Evolutionary conservation across 2,797 vertebrate species (phyloP).

Genomic region (Carduelis carduelis): DNA sequence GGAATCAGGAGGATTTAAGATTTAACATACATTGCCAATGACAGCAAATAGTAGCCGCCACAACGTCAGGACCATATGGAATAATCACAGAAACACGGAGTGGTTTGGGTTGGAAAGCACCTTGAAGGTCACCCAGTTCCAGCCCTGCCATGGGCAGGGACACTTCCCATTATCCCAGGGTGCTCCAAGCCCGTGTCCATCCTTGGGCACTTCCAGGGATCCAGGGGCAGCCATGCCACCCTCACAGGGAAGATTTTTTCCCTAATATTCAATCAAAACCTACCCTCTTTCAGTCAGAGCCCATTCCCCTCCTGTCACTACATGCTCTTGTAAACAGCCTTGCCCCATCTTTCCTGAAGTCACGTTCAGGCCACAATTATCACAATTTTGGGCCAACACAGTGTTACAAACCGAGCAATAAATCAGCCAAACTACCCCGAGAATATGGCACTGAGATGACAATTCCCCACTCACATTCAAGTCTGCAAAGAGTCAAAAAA

Average conservation of each 20-base stretch:
- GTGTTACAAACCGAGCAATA: rapidly evolving
- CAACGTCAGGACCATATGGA: rapidly evolving
- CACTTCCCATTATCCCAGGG: rapidly evolving
- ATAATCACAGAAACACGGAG: background rate
- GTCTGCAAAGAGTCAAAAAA: background rate
- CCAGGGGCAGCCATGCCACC: background rate
- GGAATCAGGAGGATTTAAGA: rapidly evolving
- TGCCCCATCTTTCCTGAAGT: background rate
- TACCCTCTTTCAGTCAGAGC: background rate
- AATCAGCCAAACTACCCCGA: background rate
- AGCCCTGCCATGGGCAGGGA: background rate
- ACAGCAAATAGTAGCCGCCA: rapidly evolving
- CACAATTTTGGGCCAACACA: rapidly evolving
- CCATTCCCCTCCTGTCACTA: background rate
- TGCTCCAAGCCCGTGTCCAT: background rate
- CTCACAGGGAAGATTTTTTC: background rate
- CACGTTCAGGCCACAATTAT: rapidly evolving
- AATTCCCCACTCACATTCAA: rapidly evolving
- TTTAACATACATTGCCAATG: background rate
- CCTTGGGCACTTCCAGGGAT: background rate
- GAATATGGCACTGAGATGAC: rapidly evolving
- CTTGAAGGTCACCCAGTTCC: too few species aligned
- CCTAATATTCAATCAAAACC: background rate
- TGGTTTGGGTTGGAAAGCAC: background rate
- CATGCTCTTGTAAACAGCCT: rapidly evolving